phyloP scores from a whole-genome alignment of 2,797 vertebrate species.

The Pogoniulus pusillus region DNA sequence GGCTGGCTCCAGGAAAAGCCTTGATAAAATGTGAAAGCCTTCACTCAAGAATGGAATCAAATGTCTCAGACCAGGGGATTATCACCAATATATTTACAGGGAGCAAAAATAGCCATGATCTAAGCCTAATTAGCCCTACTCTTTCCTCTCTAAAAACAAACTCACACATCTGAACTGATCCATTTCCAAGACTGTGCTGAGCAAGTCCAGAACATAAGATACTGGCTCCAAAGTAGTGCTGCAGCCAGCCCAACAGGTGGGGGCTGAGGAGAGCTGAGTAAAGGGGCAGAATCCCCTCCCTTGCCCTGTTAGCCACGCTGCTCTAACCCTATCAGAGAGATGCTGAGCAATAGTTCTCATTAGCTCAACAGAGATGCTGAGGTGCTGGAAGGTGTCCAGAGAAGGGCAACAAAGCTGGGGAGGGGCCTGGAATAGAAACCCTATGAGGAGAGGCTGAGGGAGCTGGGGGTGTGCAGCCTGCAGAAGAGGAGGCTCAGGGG shows the following conservation, averaged over 20 bases:
- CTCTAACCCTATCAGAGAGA: too few species aligned
- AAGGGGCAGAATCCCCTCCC: too few species aligned
- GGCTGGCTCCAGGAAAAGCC: constrained; percentile 24
- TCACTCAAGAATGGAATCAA: constrained; percentile 35
- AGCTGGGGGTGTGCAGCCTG: too few species aligned
- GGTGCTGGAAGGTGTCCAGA: too few species aligned
- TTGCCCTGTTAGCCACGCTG: too few species aligned
- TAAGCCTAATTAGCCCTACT: neutral
- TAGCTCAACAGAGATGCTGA: too few species aligned
- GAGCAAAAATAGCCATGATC: neutral
- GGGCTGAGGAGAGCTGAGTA: too few species aligned
- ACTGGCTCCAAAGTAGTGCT: neutral
- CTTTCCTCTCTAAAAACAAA: neutral
- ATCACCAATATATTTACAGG: neutral
- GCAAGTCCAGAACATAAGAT: neutral
- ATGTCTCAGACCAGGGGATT: neutral
- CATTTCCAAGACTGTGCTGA: neutral
- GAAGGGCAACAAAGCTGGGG: too few species aligned
- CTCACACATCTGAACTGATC: neutral
- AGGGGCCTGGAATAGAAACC: too few species aligned
- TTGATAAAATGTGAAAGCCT: constrained; percentile 47
- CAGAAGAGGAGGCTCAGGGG: too few species aligned
- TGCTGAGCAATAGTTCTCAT: neutral
- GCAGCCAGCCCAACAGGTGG: neutral
- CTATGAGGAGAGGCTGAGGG: too few species aligned